Conservation (phyloP, 2,888 invertebrate species). For the Acanthosepion pharaonis region DNA sequence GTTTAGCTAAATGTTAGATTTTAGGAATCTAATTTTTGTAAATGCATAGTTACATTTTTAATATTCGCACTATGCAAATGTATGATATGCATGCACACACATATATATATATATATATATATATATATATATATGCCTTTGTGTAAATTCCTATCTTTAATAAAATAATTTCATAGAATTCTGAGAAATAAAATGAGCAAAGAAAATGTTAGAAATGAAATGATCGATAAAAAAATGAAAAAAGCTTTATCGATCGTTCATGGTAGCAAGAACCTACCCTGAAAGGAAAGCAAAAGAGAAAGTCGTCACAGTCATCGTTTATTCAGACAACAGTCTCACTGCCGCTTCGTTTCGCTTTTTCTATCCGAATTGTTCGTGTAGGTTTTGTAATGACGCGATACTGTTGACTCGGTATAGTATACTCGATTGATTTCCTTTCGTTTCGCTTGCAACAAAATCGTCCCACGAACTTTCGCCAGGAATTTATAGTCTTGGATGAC, state of each 20-base stretch:
- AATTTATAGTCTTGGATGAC: constrained; percentile 70
- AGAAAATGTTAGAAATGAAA: constrained; percentile 8
- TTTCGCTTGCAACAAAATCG: constrained; percentile 59
- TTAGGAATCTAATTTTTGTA: neutral
- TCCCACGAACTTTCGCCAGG: constrained; percentile 69
- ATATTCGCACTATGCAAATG: neutral
- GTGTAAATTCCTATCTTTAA: neutral
- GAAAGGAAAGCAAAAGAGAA: neutral
- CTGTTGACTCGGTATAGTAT: constrained; percentile 63
- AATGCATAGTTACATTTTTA: neutral
- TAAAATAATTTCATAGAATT: neutral
- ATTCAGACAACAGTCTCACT: constrained; percentile 67
- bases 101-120: neutral
- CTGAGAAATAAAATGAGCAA: neutral
- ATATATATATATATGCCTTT: neutral
- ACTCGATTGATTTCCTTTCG: constrained; percentile 56
- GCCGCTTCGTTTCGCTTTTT: constrained; percentile 65
- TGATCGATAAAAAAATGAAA: neutral
- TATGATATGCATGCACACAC: neutral
- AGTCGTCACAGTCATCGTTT: neutral
- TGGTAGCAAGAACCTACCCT: neutral
- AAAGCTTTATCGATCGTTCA: neutral
- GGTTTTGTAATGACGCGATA: constrained; percentile 67
- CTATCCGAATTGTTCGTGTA: constrained; percentile 59
- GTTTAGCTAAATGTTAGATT: neutral